Percentiles rank a stretch among this genome's conserved stretches.
These are phyloP conservation scores for Palythoa heliodiscus DNA, from an alignment of 92 coral and sea anemone genomes.

Conservation along the genomic window DNA sequence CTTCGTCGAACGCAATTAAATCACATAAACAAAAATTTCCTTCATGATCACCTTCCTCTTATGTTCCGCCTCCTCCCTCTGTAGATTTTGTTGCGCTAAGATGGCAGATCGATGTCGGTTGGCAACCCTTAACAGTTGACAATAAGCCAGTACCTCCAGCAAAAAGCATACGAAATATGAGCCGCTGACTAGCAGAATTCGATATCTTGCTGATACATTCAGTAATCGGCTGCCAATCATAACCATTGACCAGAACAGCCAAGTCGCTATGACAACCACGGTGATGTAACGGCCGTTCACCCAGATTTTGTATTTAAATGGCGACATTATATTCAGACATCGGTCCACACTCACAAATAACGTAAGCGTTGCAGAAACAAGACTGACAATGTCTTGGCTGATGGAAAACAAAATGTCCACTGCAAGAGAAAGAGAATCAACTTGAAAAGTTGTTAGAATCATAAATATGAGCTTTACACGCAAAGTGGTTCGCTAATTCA, in stretches of 20 bases:
- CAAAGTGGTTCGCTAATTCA: no score
- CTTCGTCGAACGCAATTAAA: no score
- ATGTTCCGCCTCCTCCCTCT: neutral
- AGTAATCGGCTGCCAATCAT: neutral
- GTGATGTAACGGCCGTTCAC: neutral
- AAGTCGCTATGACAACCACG: neutral
- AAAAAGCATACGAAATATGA: neutral
- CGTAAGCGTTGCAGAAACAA: neutral
- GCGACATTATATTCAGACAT: neutral
- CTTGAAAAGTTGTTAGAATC: no score
- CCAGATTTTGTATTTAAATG: neutral
- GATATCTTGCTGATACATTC: neutral
- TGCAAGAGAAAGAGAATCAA: neutral
- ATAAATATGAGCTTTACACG: no score
- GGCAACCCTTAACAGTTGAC: neutral
- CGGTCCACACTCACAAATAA: neutral
- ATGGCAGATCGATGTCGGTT: neutral
- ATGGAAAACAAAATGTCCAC: neutral
- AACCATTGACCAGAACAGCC: neutral
- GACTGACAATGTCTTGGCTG: neutral
- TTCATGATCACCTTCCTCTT: neutral
- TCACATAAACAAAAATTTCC: no score
- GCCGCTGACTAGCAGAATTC: neutral
- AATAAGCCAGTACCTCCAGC: neutral
- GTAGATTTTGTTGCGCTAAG: neutral